Conservation (phyloP, 2,888 invertebrate species). For the Xylota sylvarum region DNA sequence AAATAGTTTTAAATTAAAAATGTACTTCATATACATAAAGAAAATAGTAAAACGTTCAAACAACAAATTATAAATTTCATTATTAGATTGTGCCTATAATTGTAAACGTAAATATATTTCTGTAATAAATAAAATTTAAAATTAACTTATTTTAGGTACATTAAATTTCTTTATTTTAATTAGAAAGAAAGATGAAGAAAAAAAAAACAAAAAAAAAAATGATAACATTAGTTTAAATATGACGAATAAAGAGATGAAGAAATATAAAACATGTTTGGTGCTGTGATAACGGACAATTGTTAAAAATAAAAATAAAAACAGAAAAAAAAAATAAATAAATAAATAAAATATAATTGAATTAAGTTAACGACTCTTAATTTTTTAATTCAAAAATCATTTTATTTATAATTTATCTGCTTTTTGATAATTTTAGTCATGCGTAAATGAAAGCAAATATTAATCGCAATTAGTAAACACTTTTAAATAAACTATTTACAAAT, state of each 20-base stretch:
- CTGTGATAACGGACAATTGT: slow-evolving; percentile 80
- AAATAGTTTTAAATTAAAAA: slow-evolving; percentile 69
- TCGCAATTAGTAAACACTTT: slow-evolving; percentile 77
- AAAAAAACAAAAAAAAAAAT: no score
- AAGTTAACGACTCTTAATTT: slow-evolving; percentile 52
- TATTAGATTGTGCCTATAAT: slow-evolving; percentile 75
- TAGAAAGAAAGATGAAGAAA: slow-evolving; percentile 56
- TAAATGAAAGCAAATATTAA: slow-evolving; percentile 70
- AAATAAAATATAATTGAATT: slow-evolving; percentile 57
- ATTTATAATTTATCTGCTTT: slow-evolving; percentile 58
- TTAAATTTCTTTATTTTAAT: slow-evolving; percentile 47
- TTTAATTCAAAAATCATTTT: slow-evolving; percentile 31
- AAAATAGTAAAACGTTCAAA: slow-evolving; percentile 71
- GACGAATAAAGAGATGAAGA: slow-evolving; percentile 66
- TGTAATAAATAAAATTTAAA: slow-evolving; percentile 62
- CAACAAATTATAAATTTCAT: slow-evolving; percentile 71
- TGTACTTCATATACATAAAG: slow-evolving; percentile 57
- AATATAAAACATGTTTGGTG: slow-evolving; percentile 78
- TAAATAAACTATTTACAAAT: slow-evolving; percentile 78
- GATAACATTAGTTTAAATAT: slow-evolving; percentile 60
- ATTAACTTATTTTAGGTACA: slow-evolving; percentile 59
- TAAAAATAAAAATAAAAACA: slow-evolving; percentile 68
- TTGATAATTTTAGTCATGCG: slow-evolving; percentile 67
- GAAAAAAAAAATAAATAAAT: slow-evolving; percentile 26
- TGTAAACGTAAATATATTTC: slow-evolving; percentile 72